These are phyloP conservation scores for Nesoenas mayeri DNA, from an alignment of 2,113 vertebrate species.

Conservation along the genomic window DNA sequence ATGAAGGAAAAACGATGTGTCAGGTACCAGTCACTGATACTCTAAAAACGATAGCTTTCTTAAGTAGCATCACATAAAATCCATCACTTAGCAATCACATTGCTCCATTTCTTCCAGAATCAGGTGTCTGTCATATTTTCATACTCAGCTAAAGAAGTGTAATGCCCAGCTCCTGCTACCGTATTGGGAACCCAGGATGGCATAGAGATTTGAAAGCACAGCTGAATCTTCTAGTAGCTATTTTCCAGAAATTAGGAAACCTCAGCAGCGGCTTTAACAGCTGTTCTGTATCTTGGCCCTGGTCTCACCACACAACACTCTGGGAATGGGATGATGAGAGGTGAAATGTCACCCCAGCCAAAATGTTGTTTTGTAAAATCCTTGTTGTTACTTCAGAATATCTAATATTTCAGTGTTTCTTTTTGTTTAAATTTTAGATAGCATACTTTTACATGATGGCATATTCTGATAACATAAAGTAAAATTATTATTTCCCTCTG, in stretches of 20 bases:
- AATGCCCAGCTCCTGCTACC: not conserved
- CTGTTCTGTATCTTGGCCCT: not conserved
- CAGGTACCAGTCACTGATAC: not conserved
- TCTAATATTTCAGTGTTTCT: not conserved
- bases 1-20: not conserved
- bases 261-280: not conserved
- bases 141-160: not conserved
- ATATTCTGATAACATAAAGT: not conserved
- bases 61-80: not conserved
- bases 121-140: not conserved
- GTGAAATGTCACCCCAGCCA: not conserved
- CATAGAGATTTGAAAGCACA: not conserved
- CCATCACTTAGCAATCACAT: not conserved
- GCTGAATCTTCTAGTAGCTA: not conserved
- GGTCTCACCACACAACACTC: not conserved
- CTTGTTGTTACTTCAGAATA: not conserved
- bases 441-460: not conserved
- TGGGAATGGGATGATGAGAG: not conserved
- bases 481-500: not conserved
- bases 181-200: not conserved
- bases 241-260: not conserved
- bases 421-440: not conserved
- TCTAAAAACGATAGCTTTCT: not conserved
- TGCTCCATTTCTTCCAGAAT: not conserved
- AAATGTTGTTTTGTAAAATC: not conserved